A percentile compares a stretch with the other conserved stretches of the same genome.
Conservation (phyloP, 2,888 invertebrate species). For the Prosapia bicincta region DNA sequence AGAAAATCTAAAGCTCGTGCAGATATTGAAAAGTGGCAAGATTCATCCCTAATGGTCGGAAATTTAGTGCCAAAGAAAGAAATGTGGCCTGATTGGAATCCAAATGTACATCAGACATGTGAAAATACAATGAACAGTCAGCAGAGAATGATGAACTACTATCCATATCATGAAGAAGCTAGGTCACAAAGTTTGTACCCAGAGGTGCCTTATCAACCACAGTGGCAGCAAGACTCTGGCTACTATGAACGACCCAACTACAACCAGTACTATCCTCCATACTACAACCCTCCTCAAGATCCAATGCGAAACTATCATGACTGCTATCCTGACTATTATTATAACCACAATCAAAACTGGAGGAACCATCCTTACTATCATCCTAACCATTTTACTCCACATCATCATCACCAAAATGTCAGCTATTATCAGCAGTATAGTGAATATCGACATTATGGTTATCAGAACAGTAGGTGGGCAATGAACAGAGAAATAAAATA, state of each 20-base stretch:
- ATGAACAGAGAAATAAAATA: slow-evolving; percentile 25
- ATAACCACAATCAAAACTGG: slow-evolving; percentile 33
- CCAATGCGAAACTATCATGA: slow-evolving; percentile 27
- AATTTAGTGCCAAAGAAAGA: slow-evolving; percentile 24
- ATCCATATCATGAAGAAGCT: slow-evolving; percentile 27
- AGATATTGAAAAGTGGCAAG: slow-evolving; percentile 21
- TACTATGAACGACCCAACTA: slow-evolving; percentile 18
- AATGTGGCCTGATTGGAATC: slow-evolving; percentile 23
- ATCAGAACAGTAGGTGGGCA: slow-evolving; percentile 20
- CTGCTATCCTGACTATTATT: slow-evolving; percentile 31
- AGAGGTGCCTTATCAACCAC: slow-evolving; percentile 4
- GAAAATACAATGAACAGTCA: slow-evolving; percentile 11
- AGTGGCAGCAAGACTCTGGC: slow-evolving; percentile 15
- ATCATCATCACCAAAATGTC: slow-evolving; percentile 16
- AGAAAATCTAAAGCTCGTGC: slow-evolving; percentile 19
- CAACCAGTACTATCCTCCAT: slow-evolving; percentile 26
- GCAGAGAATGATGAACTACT: slow-evolving; percentile 24
- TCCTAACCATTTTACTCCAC: slow-evolving; percentile 11
- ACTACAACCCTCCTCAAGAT: slow-evolving; percentile 21
- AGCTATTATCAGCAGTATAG: slow-evolving; percentile 21
- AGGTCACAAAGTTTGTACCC: slow-evolving; percentile 9
- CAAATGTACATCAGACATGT: slow-evolving; percentile 4
- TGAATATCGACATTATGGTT: slow-evolving; percentile 24
- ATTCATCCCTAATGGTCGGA: slow-evolving; percentile 10
- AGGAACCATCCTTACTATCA: slow-evolving; percentile 28